Conservation (phyloP, 2,797 vertebrate genomes). For the Phyllotis vaccarum region DNA sequence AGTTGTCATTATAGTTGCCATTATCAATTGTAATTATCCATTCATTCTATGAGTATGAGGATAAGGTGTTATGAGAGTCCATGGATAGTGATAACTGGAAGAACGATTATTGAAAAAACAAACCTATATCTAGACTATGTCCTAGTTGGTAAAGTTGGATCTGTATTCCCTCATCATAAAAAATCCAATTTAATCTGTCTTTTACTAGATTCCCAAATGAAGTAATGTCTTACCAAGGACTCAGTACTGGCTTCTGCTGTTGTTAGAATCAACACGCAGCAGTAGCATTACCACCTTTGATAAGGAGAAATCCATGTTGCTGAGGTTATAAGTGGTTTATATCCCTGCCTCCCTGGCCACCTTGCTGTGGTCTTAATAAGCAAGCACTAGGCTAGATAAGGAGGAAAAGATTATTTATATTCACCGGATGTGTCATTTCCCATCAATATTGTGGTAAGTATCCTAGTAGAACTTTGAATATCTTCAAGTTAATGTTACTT, state of each 20-base stretch:
- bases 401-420: not conserved
- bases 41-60: not conserved
- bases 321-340: not conserved
- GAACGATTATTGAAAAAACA: not conserved
- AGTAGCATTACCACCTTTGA: not conserved
- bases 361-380: not conserved
- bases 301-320: not conserved
- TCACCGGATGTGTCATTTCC: not conserved
- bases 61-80: not conserved
- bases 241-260: not conserved
- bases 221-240: not conserved
- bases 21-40: not conserved
- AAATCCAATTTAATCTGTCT: not conserved
- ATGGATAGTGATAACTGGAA: not conserved
- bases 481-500: not conserved
- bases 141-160: not conserved
- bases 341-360: not conserved
- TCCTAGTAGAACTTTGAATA: not conserved
- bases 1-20: not conserved
- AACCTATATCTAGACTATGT: not conserved
- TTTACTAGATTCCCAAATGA: not conserved
- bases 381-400: not conserved
- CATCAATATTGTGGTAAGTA: not conserved
- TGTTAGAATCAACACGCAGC: not conserved
- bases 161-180: not conserved